Conservation (phyloP, 2,113 vertebrate genomes). For the Casuarius casuarius region DNA sequence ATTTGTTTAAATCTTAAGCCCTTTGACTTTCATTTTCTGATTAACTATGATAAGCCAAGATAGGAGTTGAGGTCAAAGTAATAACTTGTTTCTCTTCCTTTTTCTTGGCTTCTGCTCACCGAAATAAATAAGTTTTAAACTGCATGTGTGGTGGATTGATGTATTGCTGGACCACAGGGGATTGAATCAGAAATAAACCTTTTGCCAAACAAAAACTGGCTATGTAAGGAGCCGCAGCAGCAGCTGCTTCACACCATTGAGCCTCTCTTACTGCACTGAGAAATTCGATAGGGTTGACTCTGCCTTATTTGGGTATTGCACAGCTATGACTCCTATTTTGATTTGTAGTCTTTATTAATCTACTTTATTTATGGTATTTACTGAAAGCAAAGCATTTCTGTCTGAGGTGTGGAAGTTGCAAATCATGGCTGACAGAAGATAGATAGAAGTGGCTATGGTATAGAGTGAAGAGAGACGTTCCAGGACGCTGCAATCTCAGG, state of each 20-base stretch:
- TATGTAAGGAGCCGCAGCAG: not conserved
- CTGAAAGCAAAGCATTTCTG: not conserved
- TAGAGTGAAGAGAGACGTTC: not conserved
- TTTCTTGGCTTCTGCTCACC: constrained; percentile 31
- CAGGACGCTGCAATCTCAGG: not conserved
- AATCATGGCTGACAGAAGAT: not conserved
- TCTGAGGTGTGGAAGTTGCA: not conserved
- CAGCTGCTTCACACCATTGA: not conserved
- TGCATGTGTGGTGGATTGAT: constrained; percentile 1
- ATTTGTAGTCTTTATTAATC: not conserved
- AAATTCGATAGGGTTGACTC: not conserved
- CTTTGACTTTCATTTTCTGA: constrained; percentile 51
- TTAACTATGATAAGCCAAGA: constrained; percentile 37
- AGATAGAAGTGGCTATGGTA: not conserved
- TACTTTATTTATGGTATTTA: not conserved
- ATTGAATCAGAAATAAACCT: not conserved
- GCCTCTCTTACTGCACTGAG: not conserved
- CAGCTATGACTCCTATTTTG: not conserved
- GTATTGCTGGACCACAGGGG: not conserved
- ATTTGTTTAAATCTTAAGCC: constrained; percentile 48
- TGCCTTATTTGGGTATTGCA: not conserved
- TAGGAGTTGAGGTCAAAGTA: constrained; percentile 59
- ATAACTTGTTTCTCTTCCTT: constrained; percentile 33
- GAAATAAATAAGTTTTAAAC: constrained; percentile 31
- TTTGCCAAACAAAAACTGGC: not conserved